Evolutionary conservation across 2,113 vertebrate species (phyloP).

Genomic region (Aphyosemion australe): DNA sequence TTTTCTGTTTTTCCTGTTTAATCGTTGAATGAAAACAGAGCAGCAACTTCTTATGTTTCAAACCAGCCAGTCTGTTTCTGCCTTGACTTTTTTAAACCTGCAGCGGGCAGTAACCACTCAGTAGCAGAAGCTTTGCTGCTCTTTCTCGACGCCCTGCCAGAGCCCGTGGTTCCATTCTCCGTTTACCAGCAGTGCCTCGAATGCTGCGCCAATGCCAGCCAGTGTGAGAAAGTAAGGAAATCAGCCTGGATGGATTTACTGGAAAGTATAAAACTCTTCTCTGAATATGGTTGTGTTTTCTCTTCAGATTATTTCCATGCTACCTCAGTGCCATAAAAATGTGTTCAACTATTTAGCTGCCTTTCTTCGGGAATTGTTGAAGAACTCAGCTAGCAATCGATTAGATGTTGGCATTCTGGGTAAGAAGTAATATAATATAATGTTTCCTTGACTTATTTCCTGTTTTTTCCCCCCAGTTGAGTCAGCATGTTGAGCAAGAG

Average conservation of each 20-base stretch:
- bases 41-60: conserved; percentile 1
- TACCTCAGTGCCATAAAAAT: conserved; percentile 90
- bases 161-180: conserved; percentile 88
- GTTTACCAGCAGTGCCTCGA: conserved; percentile 87
- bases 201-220: conserved; percentile 70
- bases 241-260: not conserved
- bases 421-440: conserved; percentile 67
- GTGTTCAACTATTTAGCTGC: conserved; percentile 91
- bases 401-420: conserved; percentile 89
- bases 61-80: not conserved
- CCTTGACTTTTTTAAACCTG: conserved; percentile 60
- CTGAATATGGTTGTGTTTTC: not conserved
- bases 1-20: not conserved
- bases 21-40: not conserved
- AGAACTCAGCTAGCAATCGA: conserved; percentile 86
- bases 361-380: conserved; percentile 91
- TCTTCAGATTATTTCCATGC: conserved; percentile 82
- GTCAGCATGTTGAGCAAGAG: conserved; percentile 1
- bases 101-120: conserved; percentile 93
- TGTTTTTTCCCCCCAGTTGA: conserved; percentile 17
- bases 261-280: not conserved
- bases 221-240: conserved; percentile 86
- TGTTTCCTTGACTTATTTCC: not conserved
- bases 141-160: conserved; percentile 94
- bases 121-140: conserved; percentile 93